phyloP scores from a whole-genome alignment of 1,140 invertebrate genomes.

The Arctopsyche grandis region DNA sequence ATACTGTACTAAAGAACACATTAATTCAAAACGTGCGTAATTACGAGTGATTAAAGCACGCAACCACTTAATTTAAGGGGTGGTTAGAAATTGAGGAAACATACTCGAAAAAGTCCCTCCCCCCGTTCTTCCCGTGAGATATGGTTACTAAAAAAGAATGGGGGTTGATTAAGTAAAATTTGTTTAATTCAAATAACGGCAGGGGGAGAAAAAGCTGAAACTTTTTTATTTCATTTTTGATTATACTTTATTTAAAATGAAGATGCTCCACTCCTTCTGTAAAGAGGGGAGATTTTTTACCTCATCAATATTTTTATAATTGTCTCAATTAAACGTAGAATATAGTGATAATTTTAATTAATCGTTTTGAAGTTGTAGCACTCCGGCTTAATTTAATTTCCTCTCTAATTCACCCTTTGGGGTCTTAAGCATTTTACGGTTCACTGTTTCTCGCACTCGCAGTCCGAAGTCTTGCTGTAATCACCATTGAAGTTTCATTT shows the following conservation, averaged over 20 bases:
- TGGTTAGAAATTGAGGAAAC: constrained; percentile 15
- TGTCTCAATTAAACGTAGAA: too few species aligned
- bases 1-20: not conserved
- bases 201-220: not conserved
- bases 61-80: not conserved
- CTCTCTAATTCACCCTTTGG: too few species aligned
- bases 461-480: too few species aligned
- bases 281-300: too few species aligned
- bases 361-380: too few species aligned
- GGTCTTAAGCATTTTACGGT: too few species aligned
- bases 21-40: constrained; percentile 4
- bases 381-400: too few species aligned
- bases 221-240: too few species aligned
- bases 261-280: not conserved
- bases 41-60: constrained; percentile 1
- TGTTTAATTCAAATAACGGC: constrained; percentile 5
- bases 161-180: not conserved
- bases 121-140: not conserved
- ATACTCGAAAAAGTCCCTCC: not conserved
- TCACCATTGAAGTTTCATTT: too few species aligned
- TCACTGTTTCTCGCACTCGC: too few species aligned
- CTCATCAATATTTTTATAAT: too few species aligned
- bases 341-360: too few species aligned
- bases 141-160: constrained; percentile 11
- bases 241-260: not conserved